Evolutionary conservation across 1,140 invertebrate genomes (phyloP), one percentile per base, ranked within the genome.

Genomic region (Frieseomelitta varia): DNA sequence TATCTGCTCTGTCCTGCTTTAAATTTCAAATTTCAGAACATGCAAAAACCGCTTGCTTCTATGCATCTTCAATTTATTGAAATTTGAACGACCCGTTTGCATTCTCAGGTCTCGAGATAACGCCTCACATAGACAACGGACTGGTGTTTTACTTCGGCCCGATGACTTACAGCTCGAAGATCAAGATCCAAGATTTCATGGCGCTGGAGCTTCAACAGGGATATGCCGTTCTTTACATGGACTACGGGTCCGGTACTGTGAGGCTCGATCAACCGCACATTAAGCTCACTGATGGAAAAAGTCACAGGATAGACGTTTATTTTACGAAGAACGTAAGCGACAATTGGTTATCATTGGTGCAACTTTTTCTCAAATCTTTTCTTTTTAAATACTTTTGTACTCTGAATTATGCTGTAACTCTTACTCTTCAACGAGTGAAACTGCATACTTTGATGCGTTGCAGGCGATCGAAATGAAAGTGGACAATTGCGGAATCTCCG

Each of bases 91-190:
- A 8, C 58, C 27, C 72, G 67, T 88, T 74, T 63, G 55, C 67
- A 79, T 81, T 75, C 39, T 68, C 61, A 94, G 94, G 94, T 76
- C 93, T 99, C 11, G 97, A 98, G 86, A 95, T 99, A 79, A 96
- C 97, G 0, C 96, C 97, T 4, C 95, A 97, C 91, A 95, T 95
- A 39, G 96, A 96, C 30, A 96, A 97, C 93, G 98, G 98, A 24
- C 95, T 99, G 1, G 95, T 99, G 39, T 97, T 99, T 93, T 99
- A 99, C 93, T 96, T 98, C 91, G 99, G 99, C 27, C 99, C 99
- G 1, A 95, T 98, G 80, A 96, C 91, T 83, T 95, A 95, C 75
- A 97, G 96, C 90, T 94, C 95, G 0, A 92, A 96, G 77, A 92
- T 97, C 30, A 94, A 95, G 71, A 95, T 97, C 56, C 95, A 96